Evolutionary conservation across 1,140 invertebrate genomes (phyloP).

Genomic region (Brachionus manjavacas): DNA sequence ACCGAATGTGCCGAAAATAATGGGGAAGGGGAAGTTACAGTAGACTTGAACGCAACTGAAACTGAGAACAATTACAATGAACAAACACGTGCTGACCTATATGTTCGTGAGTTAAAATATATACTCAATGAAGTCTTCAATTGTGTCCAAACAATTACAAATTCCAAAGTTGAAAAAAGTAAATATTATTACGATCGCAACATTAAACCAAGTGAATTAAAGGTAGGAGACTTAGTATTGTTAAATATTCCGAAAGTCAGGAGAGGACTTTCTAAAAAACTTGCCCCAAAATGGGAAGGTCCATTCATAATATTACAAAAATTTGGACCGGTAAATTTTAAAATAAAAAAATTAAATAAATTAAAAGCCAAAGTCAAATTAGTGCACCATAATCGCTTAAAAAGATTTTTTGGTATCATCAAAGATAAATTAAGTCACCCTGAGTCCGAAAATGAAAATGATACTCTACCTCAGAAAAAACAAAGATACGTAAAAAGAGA

Average conservation of each 20-base stretch:
- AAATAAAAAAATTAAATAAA: not conserved
- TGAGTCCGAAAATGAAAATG: not conserved
- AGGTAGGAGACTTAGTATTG: not conserved
- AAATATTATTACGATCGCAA: no score
- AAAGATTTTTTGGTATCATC: not conserved
- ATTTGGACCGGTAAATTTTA: not conserved
- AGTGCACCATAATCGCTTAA: not conserved
- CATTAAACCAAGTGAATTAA: not conserved
- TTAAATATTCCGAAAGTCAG: not conserved
- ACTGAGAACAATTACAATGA: no score
- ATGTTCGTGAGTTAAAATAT: no score
- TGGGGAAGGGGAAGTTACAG: no score
- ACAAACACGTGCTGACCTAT: no score
- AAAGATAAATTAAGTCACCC: not conserved
- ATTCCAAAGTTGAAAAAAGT: no score
- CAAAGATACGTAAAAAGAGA: not conserved
- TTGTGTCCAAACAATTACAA: no score
- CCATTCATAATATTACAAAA: slow-evolving; percentile 1
- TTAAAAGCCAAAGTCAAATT: not conserved
- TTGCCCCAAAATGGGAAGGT: not conserved
- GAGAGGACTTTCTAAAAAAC: not conserved
- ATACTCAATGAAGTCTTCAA: no score
- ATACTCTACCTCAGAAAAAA: not conserved
- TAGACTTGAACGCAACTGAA: no score
- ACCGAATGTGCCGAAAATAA: no score